Base-by-base conservation (phyloP, 2,797 vertebrate genomes). In the Octomys mimax region DNA sequence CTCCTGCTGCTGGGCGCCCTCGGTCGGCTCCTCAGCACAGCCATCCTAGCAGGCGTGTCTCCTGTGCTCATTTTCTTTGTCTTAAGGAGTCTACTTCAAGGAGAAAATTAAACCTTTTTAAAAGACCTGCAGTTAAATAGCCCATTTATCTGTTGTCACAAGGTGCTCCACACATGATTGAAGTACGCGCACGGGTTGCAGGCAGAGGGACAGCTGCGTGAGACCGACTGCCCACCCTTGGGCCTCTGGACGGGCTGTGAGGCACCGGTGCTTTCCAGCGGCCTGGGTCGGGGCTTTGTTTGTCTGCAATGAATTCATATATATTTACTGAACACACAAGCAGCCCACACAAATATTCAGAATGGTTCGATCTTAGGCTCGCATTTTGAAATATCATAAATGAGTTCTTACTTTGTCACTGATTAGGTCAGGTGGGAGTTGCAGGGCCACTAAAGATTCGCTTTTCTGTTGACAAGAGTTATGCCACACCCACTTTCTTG, bases 391-490 rank as follows among this genome's bases (percentile, higher is more conserved):
- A 46, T 61, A 39, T 19, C 89, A 4, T 61, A 87, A 95, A 79
- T 91, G 77, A 79, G n/a, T 49, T 49, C 91, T 93, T 95, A 89
- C 31, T 66, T 62, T 75, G n/a, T 62, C 80, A 84, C 82, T 84
- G 94, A 87, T 54, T 96, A 92, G 46, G 13, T 80, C 71, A 73
- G 26, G 8, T 28, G 81, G 39, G 49, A 87, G 33, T 93, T 93
- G 5, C 80, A 3, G 91, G 24, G 5, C 28, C 79, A 68, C 46
- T 88, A 68, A 83, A 61, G 89, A 39, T 26, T 93, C 49, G 94
- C 80, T 92, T 79, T 96, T 95, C 81, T 95, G 59, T 68, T 81
- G 91, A 80, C 96, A 96, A 91, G n/a, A 89, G n/a, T 57, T 57
- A 61, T 85, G 59, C 42, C 94, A 80, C 59, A 5, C 89, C 97